Percentiles rank a stretch among this genome's conserved stretches.
Evolutionary conservation across 1,140 invertebrate species (phyloP).

Genomic region (Zaprionus tsacasi): DNA sequence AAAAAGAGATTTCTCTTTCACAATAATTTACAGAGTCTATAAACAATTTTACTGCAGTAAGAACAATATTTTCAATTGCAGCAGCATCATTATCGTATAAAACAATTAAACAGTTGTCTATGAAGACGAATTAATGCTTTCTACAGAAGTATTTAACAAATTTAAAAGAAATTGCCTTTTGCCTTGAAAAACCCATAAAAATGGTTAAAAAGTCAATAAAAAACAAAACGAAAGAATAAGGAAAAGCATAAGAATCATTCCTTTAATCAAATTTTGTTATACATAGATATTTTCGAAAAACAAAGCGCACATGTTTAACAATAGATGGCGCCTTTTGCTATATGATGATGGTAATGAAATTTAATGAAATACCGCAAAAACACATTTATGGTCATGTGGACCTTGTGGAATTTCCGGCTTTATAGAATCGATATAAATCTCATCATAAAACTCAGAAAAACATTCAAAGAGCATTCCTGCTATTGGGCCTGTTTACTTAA

Average conservation of each 20-base stretch:
- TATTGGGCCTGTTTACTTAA: constrained; percentile 57
- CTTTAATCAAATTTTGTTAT: background rate
- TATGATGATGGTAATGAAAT: constrained; percentile 48
- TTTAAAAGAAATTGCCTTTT: background rate
- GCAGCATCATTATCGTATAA: background rate
- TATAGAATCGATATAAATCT: constrained; percentile 51
- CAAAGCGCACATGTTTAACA: constrained; percentile 16
- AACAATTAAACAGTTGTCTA: background rate
- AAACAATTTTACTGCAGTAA: background rate
- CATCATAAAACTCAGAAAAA: constrained; percentile 59
- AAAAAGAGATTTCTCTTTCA: background rate
- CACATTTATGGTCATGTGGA: constrained; percentile 16
- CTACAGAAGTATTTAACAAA: background rate
- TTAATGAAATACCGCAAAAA: constrained; percentile 55
- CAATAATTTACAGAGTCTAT: background rate
- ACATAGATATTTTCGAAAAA: constrained; percentile 5
- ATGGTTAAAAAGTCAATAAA: background rate
- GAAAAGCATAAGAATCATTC: background rate
- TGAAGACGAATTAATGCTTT: background rate
- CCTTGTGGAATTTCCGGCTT: constrained; percentile 52
- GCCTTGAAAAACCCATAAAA: background rate
- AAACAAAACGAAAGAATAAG: background rate
- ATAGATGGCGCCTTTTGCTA: constrained; percentile 26
- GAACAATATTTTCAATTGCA: constrained; percentile 3
- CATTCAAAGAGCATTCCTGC: constrained; percentile 36